Evolutionary conservation across 2,797 vertebrate species (phyloP), one percentile per base, ranked within the genome.

Genomic region (Sardinella longiceps): DNA sequence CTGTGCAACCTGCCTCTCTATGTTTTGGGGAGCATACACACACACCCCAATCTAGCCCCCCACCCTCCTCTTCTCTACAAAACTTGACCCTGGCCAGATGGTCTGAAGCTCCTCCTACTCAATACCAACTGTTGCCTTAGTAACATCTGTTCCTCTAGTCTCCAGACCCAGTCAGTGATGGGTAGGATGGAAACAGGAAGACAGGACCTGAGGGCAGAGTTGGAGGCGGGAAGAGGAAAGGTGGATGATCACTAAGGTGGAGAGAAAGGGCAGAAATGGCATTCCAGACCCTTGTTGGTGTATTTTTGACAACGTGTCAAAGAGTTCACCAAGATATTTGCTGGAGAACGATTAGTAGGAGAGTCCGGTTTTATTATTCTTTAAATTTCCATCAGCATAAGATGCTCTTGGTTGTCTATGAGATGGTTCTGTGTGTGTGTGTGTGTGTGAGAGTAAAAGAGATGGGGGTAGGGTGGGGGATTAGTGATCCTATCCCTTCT

Each of bases 81-180:
- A 77, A 77, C 93, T 95, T 96, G 95, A 96, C 96, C 95, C 95
- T 94, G 92, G 94, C 94, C 96, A 96, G 96, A 96, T 96, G 95
- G 96, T 92, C 91, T 90, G 87, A 92, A 94, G 93, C 94, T 93
- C 94, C 94, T 93, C 95, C 95, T 91, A 85, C 91, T 91, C 92
- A 92, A 91, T 94, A 95, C 95, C 95, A 96, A 96, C 95, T 96
- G 96, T 96, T 96, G 96, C 94, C 94, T 91, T 91, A 92, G 90
- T 94, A 95, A 95, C 96, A 96, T 96, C 96, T 96, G 96, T 95
- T 94, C 94, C 94, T 92, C 80, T 89, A 74, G 81, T 23, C 37
- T 39, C 15, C 18, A n/a, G 87, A 46, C 33, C 10, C 80, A 81
- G 56, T 60, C 82, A 74, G 30, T 25, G 74, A 83, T 48, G 70